These are phyloP conservation scores for Pristis pectinata DNA, from an alignment of 2,797 vertebrate species.

Conservation along the genomic window DNA sequence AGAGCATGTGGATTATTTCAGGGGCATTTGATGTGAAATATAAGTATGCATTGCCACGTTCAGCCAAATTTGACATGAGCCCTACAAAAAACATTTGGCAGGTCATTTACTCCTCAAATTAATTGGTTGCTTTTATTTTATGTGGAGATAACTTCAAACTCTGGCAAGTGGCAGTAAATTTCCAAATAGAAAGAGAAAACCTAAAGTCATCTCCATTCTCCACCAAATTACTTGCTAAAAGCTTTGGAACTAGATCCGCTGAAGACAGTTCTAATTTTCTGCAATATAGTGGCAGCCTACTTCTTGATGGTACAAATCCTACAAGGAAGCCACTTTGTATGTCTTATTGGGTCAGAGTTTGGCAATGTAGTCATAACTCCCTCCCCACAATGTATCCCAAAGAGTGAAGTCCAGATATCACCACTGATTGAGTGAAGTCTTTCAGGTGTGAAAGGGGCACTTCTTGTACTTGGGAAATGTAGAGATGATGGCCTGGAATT, in stretches of 20 bases:
- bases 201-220: not conserved
- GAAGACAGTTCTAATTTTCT: not conserved
- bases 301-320: not conserved
- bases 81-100: not conserved
- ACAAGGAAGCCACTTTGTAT: not conserved
- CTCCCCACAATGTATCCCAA: not conserved
- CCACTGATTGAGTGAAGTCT: not conserved
- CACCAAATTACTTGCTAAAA: too few relatives aligned
- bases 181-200: not conserved
- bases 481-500: not conserved
- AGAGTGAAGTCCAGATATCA: not conserved
- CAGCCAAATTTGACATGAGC: not conserved
- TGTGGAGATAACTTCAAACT: not conserved
- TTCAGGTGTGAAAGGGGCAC: not conserved
- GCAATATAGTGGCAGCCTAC: too few relatives aligned
- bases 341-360: not conserved
- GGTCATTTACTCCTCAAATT: too few relatives aligned
- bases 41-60: not conserved
- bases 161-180: not conserved
- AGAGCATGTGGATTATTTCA: not conserved
- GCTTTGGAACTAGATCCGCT: too few relatives aligned
- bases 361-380: not conserved
- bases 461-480: not conserved
- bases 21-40: not conserved
- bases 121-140: not conserved